These are phyloP conservation scores for Serinus canaria DNA, from an alignment of 2,113 vertebrate genomes.

Conservation along the genomic window DNA sequence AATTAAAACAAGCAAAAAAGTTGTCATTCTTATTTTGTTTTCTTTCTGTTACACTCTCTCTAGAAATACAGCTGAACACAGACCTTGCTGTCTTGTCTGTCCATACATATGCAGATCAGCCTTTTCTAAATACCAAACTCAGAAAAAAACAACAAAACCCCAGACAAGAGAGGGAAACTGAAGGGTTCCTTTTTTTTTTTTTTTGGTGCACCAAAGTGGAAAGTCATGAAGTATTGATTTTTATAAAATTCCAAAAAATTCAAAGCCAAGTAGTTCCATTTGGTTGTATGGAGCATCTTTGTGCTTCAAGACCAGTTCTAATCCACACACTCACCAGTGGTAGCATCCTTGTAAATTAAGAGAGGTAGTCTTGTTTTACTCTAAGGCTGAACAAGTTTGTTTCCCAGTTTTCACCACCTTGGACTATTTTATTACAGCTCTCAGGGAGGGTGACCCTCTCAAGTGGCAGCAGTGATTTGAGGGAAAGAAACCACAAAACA, in stretches of 20 bases:
- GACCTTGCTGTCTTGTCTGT: not conserved
- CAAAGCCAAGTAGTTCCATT: not conserved
- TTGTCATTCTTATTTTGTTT: not conserved
- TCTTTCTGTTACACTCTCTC: not conserved
- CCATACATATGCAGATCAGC: not conserved
- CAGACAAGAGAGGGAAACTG: not conserved
- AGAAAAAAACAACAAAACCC: not conserved
- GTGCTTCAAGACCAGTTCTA: slow-evolving; percentile 31
- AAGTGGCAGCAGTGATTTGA: slow-evolving; percentile 30
- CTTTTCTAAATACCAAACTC: not conserved
- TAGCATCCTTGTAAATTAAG: slow-evolving; percentile 34
- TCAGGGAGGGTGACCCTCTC: not conserved
- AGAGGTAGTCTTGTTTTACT: slow-evolving; percentile 67
- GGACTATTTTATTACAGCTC: not conserved
- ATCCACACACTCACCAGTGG: slow-evolving; percentile 19
- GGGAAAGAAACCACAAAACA: not conserved
- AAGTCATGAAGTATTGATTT: not conserved
- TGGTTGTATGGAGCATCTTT: not conserved
- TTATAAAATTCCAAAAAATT: slow-evolving; percentile 15
- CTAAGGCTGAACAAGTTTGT: slow-evolving; percentile 59
- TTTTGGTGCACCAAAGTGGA: not conserved
- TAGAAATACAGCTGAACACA: not conserved
- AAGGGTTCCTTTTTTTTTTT: not conserved
- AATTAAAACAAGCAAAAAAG: not conserved
- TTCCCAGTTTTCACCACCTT: slow-evolving; percentile 16